Evolutionary conservation across 2,888 invertebrate species (phyloP), one percentile per base, ranked within the genome.

Genomic region (Panopea generosa): DNA sequence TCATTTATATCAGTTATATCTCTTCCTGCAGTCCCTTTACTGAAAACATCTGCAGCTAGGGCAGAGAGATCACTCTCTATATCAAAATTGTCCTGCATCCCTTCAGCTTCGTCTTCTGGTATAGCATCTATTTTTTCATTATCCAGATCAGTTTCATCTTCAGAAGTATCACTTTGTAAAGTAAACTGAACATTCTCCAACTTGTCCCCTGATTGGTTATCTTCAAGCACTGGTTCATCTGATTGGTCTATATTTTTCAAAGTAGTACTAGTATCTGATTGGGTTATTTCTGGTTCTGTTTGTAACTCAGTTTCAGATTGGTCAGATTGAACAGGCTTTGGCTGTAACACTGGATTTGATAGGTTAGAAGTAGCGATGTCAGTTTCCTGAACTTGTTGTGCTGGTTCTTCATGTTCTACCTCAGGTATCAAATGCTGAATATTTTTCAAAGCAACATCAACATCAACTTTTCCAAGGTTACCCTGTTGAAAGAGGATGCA

Each of bases 351-450:
- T 11, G 55, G 33, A n/a, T 50, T 56, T 60, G 52, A 55, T 57
- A 57, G 43, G 27, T 40, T 56, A 20, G 22, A 18, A 47, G n/a
- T 38, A 55, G 57, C 50, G 14, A 18, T 52, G 40, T 59, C 20
- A 14, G 33, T 29, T 52, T 33, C 47, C 50, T 26, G 45, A 27
- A 66, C 66, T 45, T 40, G 18, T 27, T 60, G 68, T 16, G 56
- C 47, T 20, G 66, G 55, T 14, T 74, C 75, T 38, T 80, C 78
- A 16, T 6, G 18, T 56, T 83, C 83, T n/a, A 77, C 67, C 22
- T 72, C 77, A 1, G 88, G 90, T 52, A 90, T 77, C 1, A 90
- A 79, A 59, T 88, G 88, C 33, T 80, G 73, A 26, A 90, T 72
- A 6, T 76, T 78, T 4, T 72, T 33, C 29, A 88, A 56, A 16